Evolutionary conservation across 2,888 invertebrate species (phyloP).

Genomic region (Drosophila maculinotata): DNA sequence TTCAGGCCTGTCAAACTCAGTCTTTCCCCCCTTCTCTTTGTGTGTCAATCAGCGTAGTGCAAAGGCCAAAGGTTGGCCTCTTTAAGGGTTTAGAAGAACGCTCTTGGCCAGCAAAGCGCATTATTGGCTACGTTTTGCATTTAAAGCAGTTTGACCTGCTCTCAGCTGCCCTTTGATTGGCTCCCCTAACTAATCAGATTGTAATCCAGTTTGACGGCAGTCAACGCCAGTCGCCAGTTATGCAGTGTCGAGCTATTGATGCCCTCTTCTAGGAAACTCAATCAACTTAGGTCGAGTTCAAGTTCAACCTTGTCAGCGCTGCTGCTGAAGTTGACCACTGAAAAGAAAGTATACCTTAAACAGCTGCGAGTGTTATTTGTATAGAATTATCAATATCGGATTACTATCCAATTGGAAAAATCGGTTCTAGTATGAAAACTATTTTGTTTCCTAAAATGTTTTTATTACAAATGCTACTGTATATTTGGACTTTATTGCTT

Average conservation of each 20-base stretch:
- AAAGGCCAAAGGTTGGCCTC: background rate
- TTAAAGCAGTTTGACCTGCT: conserved; percentile 31
- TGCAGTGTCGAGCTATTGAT: conserved; percentile 9
- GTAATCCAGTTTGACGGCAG: conserved; percentile 26
- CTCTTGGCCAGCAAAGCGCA: conserved; percentile 12
- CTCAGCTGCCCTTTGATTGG: conserved; percentile 15
- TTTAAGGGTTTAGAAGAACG: background rate
- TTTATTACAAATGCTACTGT: too few relatives aligned
- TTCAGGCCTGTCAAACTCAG: conserved; percentile 7
- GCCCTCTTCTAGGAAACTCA: background rate
- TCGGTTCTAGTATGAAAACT: too few relatives aligned
- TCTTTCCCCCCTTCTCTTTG: background rate
- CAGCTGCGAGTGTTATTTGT: too few relatives aligned
- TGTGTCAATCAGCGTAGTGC: conserved; percentile 16
- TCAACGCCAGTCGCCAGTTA: conserved; percentile 7
- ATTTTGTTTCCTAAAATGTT: too few relatives aligned
- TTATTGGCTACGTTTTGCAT: conserved; percentile 40
- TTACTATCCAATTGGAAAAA: too few relatives aligned
- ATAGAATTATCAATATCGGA: too few relatives aligned
- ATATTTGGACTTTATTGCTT: too few relatives aligned
- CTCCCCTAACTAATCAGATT: conserved; percentile 13
- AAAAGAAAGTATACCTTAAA: too few relatives aligned
- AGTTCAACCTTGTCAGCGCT: background rate
- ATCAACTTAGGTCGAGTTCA: conserved; percentile 11
- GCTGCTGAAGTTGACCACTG: background rate